These are phyloP conservation scores for Zaprionus camerounensis DNA, from an alignment of 1,140 invertebrate genomes.

Conservation along the genomic window DNA sequence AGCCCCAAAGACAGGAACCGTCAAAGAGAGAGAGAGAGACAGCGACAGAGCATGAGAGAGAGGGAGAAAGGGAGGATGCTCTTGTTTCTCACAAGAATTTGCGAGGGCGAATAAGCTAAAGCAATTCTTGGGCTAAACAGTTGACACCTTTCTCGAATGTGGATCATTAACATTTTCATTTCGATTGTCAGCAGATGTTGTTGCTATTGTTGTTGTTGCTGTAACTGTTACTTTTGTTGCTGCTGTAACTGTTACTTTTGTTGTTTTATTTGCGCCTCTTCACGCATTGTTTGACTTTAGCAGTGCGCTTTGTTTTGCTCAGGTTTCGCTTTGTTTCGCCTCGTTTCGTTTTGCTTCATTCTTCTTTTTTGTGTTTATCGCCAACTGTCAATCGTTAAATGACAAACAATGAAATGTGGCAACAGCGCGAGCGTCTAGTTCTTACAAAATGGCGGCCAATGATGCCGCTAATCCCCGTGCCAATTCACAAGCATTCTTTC, in stretches of 20 bases:
- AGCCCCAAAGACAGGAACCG: slow-evolving; percentile 29
- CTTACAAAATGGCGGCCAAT: slow-evolving; percentile 64
- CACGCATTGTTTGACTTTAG: slow-evolving; percentile 30
- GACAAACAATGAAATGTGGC: slow-evolving; percentile 79
- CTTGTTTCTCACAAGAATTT: slow-evolving; percentile 2
- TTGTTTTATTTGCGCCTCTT: slow-evolving; percentile 43
- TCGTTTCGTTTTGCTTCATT: slow-evolving; percentile 11
- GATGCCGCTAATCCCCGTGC: slow-evolving; percentile 72
- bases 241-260: slow-evolving; percentile 30
- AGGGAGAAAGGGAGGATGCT: not conserved
- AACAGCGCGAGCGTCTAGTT: slow-evolving; percentile 30
- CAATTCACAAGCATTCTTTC: slow-evolving; percentile 56
- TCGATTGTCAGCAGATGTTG: slow-evolving; percentile 35
- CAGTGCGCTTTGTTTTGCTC: slow-evolving; percentile 43
- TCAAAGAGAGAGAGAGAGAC: not conserved
- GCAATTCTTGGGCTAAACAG: slow-evolving; percentile 53
- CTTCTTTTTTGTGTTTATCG: slow-evolving; percentile 52
- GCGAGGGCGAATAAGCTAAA: slow-evolving; percentile 14
- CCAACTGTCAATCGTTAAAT: slow-evolving; percentile 78
- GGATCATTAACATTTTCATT: slow-evolving; percentile 78
- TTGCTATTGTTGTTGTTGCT: slow-evolving; percentile 1
- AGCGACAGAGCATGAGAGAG: not conserved
- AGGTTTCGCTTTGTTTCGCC: slow-evolving; percentile 32
- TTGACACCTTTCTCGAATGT: slow-evolving; percentile 65
- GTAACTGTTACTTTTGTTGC: slow-evolving; percentile 14